A percentile compares a stretch with the other conserved stretches of the same genome.
These are phyloP conservation scores for Sericinus montela DNA, from an alignment of 2,888 invertebrate genomes.

Conservation along the genomic window DNA sequence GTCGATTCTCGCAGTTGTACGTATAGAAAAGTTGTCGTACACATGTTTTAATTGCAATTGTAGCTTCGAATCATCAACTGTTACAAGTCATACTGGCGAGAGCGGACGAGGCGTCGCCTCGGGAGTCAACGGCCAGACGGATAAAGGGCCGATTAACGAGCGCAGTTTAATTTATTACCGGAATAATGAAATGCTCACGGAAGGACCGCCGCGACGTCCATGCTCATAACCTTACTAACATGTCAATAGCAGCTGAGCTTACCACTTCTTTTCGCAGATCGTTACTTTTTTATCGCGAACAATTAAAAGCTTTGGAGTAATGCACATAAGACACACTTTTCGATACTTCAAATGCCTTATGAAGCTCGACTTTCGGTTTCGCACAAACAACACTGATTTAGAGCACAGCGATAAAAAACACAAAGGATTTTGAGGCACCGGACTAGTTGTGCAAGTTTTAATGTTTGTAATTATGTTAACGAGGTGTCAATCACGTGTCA, in stretches of 20 bases:
- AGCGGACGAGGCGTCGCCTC: slow-evolving; percentile 34
- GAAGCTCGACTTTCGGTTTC: slow-evolving; percentile 76
- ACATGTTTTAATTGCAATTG: slow-evolving; percentile 12
- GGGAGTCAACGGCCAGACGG: slow-evolving; percentile 74
- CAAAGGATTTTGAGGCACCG: slow-evolving; percentile 35
- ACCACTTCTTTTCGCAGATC: background rate
- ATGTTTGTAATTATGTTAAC: slow-evolving; percentile 69
- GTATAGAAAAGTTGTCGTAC: background rate
- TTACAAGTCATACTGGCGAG: slow-evolving; percentile 31
- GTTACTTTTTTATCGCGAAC: slow-evolving; percentile 24
- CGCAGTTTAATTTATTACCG: slow-evolving; percentile 72
- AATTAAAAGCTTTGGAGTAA: slow-evolving; percentile 1
- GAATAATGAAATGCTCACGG: slow-evolving; percentile 66
- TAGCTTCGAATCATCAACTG: slow-evolving; percentile 8
- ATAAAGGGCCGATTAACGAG: slow-evolving; percentile 75
- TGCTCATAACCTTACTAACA: slow-evolving; percentile 36
- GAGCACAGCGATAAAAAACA: slow-evolving; percentile 45
- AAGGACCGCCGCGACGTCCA: slow-evolving; percentile 43
- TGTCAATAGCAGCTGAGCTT: slow-evolving; percentile 44
- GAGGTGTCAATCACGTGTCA: slow-evolving; percentile 51
- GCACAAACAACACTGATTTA: slow-evolving; percentile 56
- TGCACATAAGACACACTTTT: background rate
- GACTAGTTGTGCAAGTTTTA: slow-evolving; percentile 44
- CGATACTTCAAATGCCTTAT: background rate
- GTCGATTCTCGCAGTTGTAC: background rate